A percentile compares a stretch with the other conserved stretches of the same genome.
These are phyloP conservation scores for Glyptemys insculpta DNA, from an alignment of 2,797 vertebrate genomes.

Conservation along the genomic window DNA sequence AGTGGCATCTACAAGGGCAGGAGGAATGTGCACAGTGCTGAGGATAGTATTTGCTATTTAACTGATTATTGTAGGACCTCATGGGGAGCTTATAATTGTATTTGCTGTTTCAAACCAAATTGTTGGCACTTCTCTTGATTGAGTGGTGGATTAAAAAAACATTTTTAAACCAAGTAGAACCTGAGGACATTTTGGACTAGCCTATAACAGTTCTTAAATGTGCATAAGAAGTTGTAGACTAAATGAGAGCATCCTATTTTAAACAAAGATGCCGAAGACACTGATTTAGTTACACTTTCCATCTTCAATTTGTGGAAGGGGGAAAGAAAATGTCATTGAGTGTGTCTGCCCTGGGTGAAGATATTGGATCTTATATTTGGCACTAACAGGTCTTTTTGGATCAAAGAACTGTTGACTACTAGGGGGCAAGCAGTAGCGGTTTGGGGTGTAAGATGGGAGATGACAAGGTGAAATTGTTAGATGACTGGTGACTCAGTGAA, in stretches of 20 bases:
- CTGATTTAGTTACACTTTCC: neutral
- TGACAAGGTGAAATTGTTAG: neutral
- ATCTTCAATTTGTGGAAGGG: neutral
- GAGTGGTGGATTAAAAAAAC: neutral
- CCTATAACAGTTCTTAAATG: rapidly evolving
- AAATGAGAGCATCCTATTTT: neutral
- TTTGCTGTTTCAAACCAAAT: neutral
- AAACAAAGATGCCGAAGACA: neutral
- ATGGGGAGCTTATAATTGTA: neutral
- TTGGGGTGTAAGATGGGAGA: neutral
- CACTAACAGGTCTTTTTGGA: neutral
- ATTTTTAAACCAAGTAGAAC: neutral
- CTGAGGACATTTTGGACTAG: neutral
- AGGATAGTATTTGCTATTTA: slow-evolving; percentile 30
- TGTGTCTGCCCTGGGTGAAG: neutral
- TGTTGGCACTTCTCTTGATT: neutral
- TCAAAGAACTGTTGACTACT: neutral
- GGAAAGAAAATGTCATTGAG: neutral
- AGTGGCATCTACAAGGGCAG: neutral
- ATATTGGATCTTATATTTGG: neutral
- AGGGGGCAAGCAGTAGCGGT: neutral
- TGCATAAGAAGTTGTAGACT: neutral
- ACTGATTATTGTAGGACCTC: neutral
- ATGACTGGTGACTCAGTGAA: neutral
- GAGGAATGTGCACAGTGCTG: neutral